Evolutionary conservation across 2,888 invertebrate genomes (phyloP).

Genomic region (Cephus spinipes): DNA sequence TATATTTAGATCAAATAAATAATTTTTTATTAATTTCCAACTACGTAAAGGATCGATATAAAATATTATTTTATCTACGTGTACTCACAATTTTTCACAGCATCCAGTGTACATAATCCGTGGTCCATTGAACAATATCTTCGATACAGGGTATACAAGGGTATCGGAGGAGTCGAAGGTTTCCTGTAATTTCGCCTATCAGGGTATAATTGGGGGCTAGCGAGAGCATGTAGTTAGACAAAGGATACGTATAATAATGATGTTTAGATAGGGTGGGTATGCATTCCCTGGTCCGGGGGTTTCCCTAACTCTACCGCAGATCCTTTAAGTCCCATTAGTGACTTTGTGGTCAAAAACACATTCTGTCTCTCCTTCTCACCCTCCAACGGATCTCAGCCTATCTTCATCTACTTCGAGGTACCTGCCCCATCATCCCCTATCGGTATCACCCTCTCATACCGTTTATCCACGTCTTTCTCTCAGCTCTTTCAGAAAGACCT

Average conservation of each 20-base stretch:
- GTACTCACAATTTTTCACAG: neutral
- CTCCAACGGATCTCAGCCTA: neutral
- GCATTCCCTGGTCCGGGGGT: constrained; percentile 17
- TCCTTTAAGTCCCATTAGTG: constrained; percentile 39
- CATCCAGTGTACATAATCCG: neutral
- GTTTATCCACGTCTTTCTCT: neutral
- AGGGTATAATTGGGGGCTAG: neutral
- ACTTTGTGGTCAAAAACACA: neutral
- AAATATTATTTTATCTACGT: neutral
- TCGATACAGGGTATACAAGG: neutral
- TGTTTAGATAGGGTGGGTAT: constrained; percentile 13
- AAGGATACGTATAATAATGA: constrained; percentile 18
- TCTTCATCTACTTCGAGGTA: neutral
- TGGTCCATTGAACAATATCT: neutral
- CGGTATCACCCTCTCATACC: neutral
- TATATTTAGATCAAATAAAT: neutral
- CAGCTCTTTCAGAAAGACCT: neutral
- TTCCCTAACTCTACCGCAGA: constrained; percentile 25
- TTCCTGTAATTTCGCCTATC: neutral
- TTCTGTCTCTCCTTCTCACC: constrained; percentile 13
- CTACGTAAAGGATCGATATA: neutral
- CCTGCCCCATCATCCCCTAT: neutral
- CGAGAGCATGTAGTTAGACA: constrained; percentile 1
- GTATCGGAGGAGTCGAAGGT: neutral
- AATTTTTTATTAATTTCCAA: too few relatives aligned